Base-by-base conservation (phyloP, 1,140 invertebrate species). In the Lasioglossum albipes region DNA sequence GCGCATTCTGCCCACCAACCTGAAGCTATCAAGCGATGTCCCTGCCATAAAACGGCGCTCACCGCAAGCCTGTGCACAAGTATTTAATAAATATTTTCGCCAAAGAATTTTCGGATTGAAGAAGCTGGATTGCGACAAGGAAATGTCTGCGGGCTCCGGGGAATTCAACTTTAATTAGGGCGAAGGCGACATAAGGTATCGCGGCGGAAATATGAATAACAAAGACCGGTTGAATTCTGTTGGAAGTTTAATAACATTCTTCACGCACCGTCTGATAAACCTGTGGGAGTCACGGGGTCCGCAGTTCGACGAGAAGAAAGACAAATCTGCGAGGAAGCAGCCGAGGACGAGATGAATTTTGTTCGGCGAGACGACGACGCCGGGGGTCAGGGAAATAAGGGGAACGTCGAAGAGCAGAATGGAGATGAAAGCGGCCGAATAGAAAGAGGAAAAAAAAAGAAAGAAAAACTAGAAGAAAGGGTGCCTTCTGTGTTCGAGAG, bases 341-440 rank as follows among this genome's bases (percentile, higher is more conserved):
- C 45, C 45, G 18, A 13, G 27, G 66, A 16, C 20, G 10, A 54
- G 70, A 64, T 49, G 77, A 79, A 73, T 73, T 73, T 57, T 9
- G n/a, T 64, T 49, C 27, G 59, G 59, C 42, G 45, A 31, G 10
- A 22, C 20, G 42, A 10, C 45, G 45, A 3, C 36, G 36, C 27
- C 27, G 59, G 36, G 13, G 71, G 62, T 79, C 52, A 79, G 74
- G 70, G 52, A 71, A 74, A 59, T 67, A 67, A 57, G 59, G 71
- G 54, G 42, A 12, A 57, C 41, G 61, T 52, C 36, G 70, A 45
- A 49, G n/a, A 16, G 41, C 20, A 22, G 62, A 59, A 79, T 67
- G 22, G 0, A 66, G 70, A 79, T 79, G 71, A 57, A 74, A 59
- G 27, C 27, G 52, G 9, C 2, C 3, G 22, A 59, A 27, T 20